These are phyloP conservation scores for Gobio gobio DNA, from an alignment of 2,113 vertebrate genomes.

Conservation along the genomic window DNA sequence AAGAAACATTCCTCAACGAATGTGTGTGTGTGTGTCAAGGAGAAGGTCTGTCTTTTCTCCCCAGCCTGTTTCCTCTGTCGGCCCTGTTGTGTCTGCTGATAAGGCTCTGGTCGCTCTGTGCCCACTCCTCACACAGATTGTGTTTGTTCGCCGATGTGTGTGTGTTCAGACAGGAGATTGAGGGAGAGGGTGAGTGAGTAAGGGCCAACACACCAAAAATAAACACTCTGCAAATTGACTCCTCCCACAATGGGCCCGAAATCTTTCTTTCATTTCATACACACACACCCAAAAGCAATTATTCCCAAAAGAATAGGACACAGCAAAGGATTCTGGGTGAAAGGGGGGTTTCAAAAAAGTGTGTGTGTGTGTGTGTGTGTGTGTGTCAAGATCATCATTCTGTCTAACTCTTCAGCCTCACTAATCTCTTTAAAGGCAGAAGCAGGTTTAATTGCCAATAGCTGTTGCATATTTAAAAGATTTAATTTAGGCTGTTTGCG, in stretches of 20 bases:
- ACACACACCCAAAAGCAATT: conserved; percentile 43
- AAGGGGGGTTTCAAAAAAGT: conserved; percentile 2
- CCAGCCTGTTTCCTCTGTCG: conserved; percentile 44
- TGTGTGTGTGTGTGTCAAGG: conserved; percentile 37
- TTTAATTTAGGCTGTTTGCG: conserved; percentile 61
- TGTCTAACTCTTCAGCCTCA: conserved; percentile 58
- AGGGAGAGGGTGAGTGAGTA: conserved; percentile 8
- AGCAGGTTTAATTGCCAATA: conserved; percentile 60
- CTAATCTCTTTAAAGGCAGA: conserved; percentile 62
- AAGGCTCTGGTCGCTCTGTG: conserved; percentile 41
- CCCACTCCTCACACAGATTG: conserved; percentile 37
- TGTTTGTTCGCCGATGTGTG: conserved; percentile 13
- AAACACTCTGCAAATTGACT: conserved; percentile 32
- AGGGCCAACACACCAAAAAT: conserved; percentile 23
- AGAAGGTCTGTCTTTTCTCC: conserved; percentile 53
- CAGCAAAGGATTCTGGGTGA: conserved; percentile 35
- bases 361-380: conserved; percentile 8
- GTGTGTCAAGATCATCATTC: conserved; percentile 57
- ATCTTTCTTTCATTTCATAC: conserved; percentile 18
- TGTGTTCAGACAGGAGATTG: conserved; percentile 20
- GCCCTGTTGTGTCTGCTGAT: conserved; percentile 59
- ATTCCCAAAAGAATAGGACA: conserved; percentile 48
- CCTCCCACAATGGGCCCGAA: neutral
- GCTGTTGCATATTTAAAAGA: conserved; percentile 63
- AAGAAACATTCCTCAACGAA: conserved; percentile 39